phyloP scores from a whole-genome alignment of 2,113 vertebrate genomes.

The Casuarius casuarius region DNA sequence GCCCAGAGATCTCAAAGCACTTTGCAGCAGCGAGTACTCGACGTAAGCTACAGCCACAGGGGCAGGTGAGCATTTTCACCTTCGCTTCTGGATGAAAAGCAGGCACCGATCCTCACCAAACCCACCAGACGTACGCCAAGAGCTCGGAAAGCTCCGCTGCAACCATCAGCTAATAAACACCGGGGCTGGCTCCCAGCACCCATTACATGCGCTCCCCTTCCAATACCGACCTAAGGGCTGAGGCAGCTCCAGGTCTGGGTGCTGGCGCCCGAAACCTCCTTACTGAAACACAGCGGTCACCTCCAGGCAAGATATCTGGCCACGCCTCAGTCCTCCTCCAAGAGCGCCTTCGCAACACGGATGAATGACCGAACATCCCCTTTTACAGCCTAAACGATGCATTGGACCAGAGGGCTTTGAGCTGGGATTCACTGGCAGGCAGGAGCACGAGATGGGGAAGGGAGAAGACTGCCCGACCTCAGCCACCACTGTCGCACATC shows the following conservation, averaged over 20 bases:
- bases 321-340: neutral
- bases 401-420: too few relatives aligned
- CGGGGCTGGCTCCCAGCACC: neutral
- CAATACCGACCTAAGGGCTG: neutral
- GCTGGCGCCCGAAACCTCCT: too few relatives aligned
- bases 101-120: neutral
- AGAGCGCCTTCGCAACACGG: rapidly evolving
- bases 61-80: too few relatives aligned
- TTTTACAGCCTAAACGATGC: neutral
- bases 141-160: neutral
- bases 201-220: neutral
- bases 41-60: neutral
- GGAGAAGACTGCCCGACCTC: too few relatives aligned
- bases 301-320: neutral
- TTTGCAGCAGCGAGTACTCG: rapidly evolving
- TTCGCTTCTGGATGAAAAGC: neutral
- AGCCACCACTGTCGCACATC: neutral
- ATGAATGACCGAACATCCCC: neutral
- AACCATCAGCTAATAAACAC: neutral
- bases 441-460: too few relatives aligned
- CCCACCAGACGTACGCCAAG: neutral
- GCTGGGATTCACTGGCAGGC: too few relatives aligned
- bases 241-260: neutral
- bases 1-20: neutral
- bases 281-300: neutral